Evolutionary conservation across 1,140 invertebrate species (phyloP).

Genomic region (Cherax quadricarinatus): DNA sequence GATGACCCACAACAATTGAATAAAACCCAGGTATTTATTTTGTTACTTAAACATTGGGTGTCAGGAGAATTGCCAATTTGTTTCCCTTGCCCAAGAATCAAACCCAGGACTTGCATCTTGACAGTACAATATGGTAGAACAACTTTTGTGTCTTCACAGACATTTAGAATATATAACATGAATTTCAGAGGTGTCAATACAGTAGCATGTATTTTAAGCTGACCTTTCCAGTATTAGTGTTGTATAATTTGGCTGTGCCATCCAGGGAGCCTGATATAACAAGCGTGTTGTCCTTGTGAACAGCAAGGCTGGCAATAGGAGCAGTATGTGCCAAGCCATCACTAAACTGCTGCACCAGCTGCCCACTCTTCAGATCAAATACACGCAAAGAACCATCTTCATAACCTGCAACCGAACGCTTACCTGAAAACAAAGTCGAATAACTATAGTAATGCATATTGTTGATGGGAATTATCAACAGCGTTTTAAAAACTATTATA

Average conservation of each 20-base stretch:
- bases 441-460: no score
- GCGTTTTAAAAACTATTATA: not conserved
- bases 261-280: slow-evolving; percentile 39
- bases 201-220: not conserved
- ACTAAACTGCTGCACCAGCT: slow-evolving; percentile 10
- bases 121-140: no score
- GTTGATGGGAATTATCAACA: no score
- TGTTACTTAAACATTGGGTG: no score
- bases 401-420: slow-evolving; percentile 46
- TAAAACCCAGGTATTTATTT: no score
- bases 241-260: slow-evolving; percentile 52
- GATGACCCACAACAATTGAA: no score
- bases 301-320: slow-evolving; percentile 32
- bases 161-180: no score
- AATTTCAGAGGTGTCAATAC: no score
- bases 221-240: slow-evolving; percentile 57
- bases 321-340: slow-evolving; percentile 11
- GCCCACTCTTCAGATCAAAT: slow-evolving; percentile 59
- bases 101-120: no score
- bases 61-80: no score
- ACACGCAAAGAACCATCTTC: slow-evolving; percentile 60
- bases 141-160: no score
- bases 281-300: slow-evolving; percentile 52
- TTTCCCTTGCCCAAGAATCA: no score
- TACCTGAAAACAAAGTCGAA: slow-evolving; percentile 14